Conservation (phyloP, 2,888 invertebrate genomes). For the Meiosimyza platycephala region DNA sequence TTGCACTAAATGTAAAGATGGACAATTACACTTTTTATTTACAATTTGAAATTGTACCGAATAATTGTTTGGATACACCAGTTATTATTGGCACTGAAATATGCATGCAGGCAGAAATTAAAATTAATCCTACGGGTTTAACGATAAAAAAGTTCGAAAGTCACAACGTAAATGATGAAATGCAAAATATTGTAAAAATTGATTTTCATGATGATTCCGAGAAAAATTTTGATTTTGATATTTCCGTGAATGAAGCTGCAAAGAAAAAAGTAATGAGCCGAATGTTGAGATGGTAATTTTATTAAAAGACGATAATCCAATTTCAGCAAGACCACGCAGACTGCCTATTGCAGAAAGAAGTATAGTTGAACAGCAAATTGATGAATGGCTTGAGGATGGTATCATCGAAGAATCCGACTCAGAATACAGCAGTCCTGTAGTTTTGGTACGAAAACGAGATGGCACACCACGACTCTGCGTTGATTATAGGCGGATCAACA, state of each 20-base stretch:
- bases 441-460: slow-evolving; percentile 46
- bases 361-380: slow-evolving; percentile 15
- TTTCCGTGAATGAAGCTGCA: background rate
- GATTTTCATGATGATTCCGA: background rate
- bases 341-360: slow-evolving; percentile 25
- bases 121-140: background rate
- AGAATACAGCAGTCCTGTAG: slow-evolving; percentile 50
- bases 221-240: slow-evolving; percentile 19
- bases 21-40: too few species aligned
- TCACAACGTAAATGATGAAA: slow-evolving; percentile 12
- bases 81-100: too few species aligned
- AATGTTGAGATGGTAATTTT: slow-evolving; percentile 32
- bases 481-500: slow-evolving; percentile 47
- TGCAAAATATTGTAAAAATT: slow-evolving; percentile 32
- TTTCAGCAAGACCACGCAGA: slow-evolving; percentile 28
- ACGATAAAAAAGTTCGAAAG: background rate
- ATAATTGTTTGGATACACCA: too few species aligned
- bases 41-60: too few species aligned
- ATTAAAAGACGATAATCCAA: slow-evolving; percentile 30
- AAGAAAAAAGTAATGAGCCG: slow-evolving; percentile 9
- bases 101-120: too few species aligned
- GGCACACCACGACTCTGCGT: slow-evolving; percentile 49
- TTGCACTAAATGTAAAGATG: too few species aligned
- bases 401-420: slow-evolving; percentile 39
- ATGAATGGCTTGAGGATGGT: background rate